Evolutionary conservation across 2,888 invertebrate species (phyloP).

Genomic region (Dryobotodes eremita): DNA sequence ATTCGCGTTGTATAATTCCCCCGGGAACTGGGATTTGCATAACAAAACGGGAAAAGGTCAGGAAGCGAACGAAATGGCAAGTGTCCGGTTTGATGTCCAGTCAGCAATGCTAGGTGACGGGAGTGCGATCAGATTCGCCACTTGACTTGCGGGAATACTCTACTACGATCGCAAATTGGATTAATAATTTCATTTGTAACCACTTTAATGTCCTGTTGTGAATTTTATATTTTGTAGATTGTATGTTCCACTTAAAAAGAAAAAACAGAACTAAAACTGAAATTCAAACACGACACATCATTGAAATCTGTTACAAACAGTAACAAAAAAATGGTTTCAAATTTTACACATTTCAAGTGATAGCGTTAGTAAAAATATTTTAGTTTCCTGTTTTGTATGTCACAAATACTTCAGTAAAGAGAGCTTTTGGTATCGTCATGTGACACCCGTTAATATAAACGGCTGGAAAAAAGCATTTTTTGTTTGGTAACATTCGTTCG

Average conservation of each 20-base stretch:
- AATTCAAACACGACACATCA: slow-evolving; percentile 5
- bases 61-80: slow-evolving; percentile 90
- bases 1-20: slow-evolving; percentile 89
- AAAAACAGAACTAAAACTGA: not conserved
- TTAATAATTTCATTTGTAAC: not conserved
- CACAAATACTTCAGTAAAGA: slow-evolving; percentile 50
- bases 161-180: slow-evolving; percentile 9
- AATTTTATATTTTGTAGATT: not conserved
- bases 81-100: slow-evolving; percentile 88
- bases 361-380: slow-evolving; percentile 46
- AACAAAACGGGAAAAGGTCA: slow-evolving; percentile 90
- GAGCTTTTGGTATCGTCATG: slow-evolving; percentile 44
- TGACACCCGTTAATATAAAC: slow-evolving; percentile 29
- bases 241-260: not conserved
- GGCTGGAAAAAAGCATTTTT: slow-evolving; percentile 15
- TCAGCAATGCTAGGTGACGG: slow-evolving; percentile 83
- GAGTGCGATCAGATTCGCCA: slow-evolving; percentile 70
- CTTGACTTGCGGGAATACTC: slow-evolving; percentile 71
- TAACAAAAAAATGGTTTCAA: slow-evolving; percentile 30
- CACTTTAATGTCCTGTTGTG: not conserved
- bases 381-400: slow-evolving; percentile 51
- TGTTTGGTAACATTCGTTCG: slow-evolving; percentile 44
- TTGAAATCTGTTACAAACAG: slow-evolving; percentile 19
- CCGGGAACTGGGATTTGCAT: slow-evolving; percentile 87
- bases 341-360: slow-evolving; percentile 50